Base-by-base conservation (phyloP, 2,888 invertebrate species). In the Mesochorus sp. region DNA sequence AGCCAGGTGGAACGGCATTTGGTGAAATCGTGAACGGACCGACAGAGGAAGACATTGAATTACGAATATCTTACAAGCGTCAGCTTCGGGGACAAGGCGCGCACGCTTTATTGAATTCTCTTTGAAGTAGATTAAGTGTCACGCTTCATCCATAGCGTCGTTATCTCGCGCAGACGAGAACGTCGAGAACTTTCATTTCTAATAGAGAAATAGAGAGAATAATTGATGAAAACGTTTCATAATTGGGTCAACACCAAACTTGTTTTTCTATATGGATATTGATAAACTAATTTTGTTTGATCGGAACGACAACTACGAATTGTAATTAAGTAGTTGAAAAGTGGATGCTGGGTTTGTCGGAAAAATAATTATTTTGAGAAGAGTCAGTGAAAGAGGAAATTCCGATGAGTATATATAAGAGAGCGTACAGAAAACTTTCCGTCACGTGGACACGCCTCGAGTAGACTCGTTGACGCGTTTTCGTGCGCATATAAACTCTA, bases 21-120 rank as follows among this genome's bases (percentile, higher is more conserved):
- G 72, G 19, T 49, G 44, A 39, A 49, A 53, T 66, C 37, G 67
- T 17, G 47, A 47, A 47, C 51, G 6, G 42, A 53, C 6, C 2
- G 5, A 5, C 6, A 53, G 14, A 53, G 28, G 17, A 42, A 12
- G 51, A 67, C 59, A 53, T 67, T 67, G 59, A 67, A 67, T 74
- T 67, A 53, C 66, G 66, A 66, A 67, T 67, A 74, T 74, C 44
- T 74, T 39, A 61, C 51, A 24, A 19, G 61, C 10, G 67, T 61
- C 51, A 37, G 28, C 59, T 74, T 61, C 57, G 74, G 59, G 66
- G 31, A 74, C 73, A 67, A 67, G 74, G 59, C n/a, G 34, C 34
- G 42, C n/a, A n/a, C n/a, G n/a, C n/a, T 67, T 61, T 59, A 49
- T 19, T 19, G 49, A 31, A 34, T 34, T 12, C 28, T 12, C 19